phyloP scores from a whole-genome alignment of 2,888 invertebrate genomes.

The Epirrhoe tristata region DNA sequence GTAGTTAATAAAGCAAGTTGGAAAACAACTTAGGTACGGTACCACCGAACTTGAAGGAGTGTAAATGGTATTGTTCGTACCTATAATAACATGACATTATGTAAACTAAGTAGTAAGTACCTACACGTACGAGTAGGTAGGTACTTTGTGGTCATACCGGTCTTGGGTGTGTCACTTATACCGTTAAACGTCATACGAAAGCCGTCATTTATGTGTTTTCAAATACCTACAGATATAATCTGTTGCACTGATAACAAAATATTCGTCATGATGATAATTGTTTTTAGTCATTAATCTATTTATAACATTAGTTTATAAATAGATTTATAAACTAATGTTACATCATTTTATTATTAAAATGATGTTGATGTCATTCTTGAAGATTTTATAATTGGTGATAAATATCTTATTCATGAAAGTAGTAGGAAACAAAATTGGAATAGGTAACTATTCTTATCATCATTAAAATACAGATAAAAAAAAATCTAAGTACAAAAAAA shows the following conservation, averaged over 20 bases:
- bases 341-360: too few species aligned
- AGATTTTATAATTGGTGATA: too few species aligned
- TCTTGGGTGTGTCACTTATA: conserved; percentile 7
- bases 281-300: conserved; percentile 1
- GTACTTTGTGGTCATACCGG: not conserved
- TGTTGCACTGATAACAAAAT: not conserved
- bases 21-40: not conserved
- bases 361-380: too few species aligned
- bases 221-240: not conserved
- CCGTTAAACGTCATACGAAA: not conserved
- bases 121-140: not conserved
- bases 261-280: conserved; percentile 1
- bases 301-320: too few species aligned
- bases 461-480: too few species aligned
- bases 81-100: not conserved
- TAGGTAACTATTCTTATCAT: too few species aligned
- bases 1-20: not conserved
- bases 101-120: not conserved
- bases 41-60: not conserved
- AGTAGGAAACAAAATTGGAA: too few species aligned
- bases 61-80: too few species aligned
- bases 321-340: too few species aligned
- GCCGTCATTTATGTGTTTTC: not conserved
- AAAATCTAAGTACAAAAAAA: too few species aligned
- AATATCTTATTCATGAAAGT: too few species aligned